Conservation (phyloP, 2,797 vertebrate genomes). For the Hapalemur alaotrensis region DNA sequence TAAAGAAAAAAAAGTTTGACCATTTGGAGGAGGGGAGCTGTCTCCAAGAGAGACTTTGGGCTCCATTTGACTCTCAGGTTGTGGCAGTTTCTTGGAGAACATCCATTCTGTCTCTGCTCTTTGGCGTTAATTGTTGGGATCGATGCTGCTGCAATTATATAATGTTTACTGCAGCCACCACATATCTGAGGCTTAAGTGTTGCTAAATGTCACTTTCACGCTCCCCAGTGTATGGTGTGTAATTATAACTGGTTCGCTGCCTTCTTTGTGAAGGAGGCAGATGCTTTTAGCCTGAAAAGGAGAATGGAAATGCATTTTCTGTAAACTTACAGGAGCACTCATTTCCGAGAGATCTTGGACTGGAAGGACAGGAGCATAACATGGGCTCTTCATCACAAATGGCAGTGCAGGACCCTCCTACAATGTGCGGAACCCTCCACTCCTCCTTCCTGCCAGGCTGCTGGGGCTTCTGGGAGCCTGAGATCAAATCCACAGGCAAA, state of each 20-base stretch:
- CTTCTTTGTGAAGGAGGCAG: conserved; percentile 67
- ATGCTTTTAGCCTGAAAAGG: conserved; percentile 60
- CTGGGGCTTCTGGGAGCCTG: neutral
- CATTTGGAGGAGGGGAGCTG: neutral
- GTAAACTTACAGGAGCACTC: conserved; percentile 13
- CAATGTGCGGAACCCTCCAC: neutral
- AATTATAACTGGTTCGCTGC: conserved; percentile 74
- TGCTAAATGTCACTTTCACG: conserved; percentile 73
- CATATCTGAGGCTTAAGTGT: conserved; percentile 61
- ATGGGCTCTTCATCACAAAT: neutral
- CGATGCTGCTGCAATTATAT: conserved; percentile 61
- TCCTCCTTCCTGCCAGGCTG: neutral
- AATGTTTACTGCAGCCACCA: conserved; percentile 67
- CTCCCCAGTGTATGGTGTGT: conserved; percentile 61
- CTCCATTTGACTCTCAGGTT: neutral
- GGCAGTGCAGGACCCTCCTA: neutral
- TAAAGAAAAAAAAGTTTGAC: neutral
- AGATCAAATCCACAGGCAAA: neutral
- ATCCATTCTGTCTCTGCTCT: conserved; percentile 29
- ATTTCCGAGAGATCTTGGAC: neutral
- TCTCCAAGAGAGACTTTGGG: conserved; percentile 7
- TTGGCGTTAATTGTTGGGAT: conserved; percentile 71
- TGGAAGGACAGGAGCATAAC: neutral
- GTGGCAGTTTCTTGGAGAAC: conserved; percentile 65
- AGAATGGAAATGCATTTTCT: conserved; percentile 31